These are phyloP conservation scores for Thripadectes ignobilis DNA, from an alignment of 2,797 vertebrate species.

Conservation along the genomic window DNA sequence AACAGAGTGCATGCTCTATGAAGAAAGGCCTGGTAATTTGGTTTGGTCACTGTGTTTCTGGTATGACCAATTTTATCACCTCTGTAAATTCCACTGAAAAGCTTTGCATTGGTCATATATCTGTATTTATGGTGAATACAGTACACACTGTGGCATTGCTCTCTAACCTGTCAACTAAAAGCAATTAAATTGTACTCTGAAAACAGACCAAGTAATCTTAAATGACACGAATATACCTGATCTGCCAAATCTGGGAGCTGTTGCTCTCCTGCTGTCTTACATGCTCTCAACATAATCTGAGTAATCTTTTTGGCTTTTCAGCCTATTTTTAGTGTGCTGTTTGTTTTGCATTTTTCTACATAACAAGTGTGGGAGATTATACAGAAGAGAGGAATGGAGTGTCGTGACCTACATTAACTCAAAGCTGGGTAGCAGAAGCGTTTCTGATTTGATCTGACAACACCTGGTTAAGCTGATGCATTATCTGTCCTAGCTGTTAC, in stretches of 20 bases:
- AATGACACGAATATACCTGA: neutral
- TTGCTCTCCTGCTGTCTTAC: neutral
- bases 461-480: slow-evolving; percentile 22
- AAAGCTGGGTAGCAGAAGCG: neutral
- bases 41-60: slow-evolving; percentile 28
- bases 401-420: slow-evolving; percentile 56
- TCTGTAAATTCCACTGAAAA: slow-evolving; percentile 39
- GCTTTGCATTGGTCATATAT: neutral
- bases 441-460: slow-evolving; percentile 49
- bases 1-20: neutral
- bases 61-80: slow-evolving; percentile 40
- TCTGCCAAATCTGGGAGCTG: neutral
- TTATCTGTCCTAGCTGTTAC: slow-evolving; percentile 7
- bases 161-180: neutral
- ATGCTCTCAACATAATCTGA: neutral
- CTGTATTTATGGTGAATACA: neutral
- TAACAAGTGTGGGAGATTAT: slow-evolving; percentile 36
- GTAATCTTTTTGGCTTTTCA: slow-evolving; percentile 24
- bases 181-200: neutral
- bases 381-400: neutral
- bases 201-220: neutral
- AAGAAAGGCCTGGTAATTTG: slow-evolving; percentile 14
- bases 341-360: slow-evolving; percentile 59
- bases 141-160: neutral
- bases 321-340: slow-evolving; percentile 16